phyloP scores from a whole-genome alignment of 2,113 vertebrate species.

The Zosterops lateralis region DNA sequence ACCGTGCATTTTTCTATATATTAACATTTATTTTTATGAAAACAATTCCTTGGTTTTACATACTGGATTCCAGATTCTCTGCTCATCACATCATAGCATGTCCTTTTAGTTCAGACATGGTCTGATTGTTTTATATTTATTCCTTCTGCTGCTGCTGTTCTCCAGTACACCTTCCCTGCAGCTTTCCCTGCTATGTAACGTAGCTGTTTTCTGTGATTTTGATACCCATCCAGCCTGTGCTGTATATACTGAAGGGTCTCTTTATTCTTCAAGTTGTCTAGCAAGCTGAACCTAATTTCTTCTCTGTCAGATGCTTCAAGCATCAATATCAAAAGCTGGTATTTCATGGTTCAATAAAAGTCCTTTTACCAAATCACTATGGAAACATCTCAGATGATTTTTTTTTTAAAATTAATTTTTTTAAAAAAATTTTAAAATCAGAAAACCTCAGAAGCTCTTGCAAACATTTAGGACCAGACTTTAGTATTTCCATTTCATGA shows the following conservation, averaged over 20 bases:
- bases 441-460: constrained; percentile 4
- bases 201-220: background rate
- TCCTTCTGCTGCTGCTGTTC: background rate
- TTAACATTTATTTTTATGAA: background rate
- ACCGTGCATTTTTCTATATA: background rate
- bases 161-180: background rate
- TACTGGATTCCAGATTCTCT: background rate
- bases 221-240: background rate
- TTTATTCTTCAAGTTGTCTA: background rate
- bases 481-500: background rate
- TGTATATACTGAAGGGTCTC: background rate
- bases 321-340: background rate
- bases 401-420: background rate
- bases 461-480: background rate
- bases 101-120: background rate
- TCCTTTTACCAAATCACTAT: constrained; percentile 25
- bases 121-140: background rate
- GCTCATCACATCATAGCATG: background rate
- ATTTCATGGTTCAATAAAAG: background rate
- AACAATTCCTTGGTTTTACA: background rate
- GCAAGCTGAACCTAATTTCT: background rate
- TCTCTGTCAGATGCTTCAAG: background rate
- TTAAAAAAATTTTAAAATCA: constrained; percentile 3
- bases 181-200: background rate
- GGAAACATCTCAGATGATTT: constrained; percentile 31